These are phyloP conservation scores for Crossocerus cetratus DNA, from an alignment of 2,888 invertebrate species.

Conservation along the genomic window DNA sequence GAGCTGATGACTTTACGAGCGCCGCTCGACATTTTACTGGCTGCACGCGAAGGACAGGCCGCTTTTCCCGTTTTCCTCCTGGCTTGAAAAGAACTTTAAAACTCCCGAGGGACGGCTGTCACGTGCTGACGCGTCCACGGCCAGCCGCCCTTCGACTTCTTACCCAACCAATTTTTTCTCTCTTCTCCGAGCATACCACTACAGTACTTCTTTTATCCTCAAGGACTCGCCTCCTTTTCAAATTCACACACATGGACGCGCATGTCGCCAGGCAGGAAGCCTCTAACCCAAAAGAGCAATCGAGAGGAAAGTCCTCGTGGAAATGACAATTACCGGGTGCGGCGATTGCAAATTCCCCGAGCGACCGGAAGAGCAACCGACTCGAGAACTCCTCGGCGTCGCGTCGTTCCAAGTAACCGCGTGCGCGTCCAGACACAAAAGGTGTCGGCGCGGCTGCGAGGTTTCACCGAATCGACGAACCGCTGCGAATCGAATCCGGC, in stretches of 20 bases:
- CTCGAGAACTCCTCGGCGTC: no score
- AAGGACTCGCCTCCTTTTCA: no score
- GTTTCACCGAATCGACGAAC: slow-evolving; percentile 47
- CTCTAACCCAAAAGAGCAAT: slow-evolving; percentile 46
- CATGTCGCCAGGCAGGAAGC: slow-evolving; percentile 12
- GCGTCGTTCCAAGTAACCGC: background rate
- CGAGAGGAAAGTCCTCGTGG: slow-evolving; percentile 60
- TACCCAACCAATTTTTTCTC: background rate
- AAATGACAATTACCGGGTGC: slow-evolving; percentile 59
- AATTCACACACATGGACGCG: no score
- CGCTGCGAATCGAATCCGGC: slow-evolving; percentile 40
- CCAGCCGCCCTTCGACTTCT: background rate
- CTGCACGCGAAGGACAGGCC: slow-evolving; percentile 56
- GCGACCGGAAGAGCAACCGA: slow-evolving; percentile 29
- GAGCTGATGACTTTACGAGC: slow-evolving; percentile 67
- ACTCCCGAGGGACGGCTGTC: slow-evolving; percentile 25
- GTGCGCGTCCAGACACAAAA: background rate
- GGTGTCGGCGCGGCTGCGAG: slow-evolving; percentile 26
- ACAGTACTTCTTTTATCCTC: background rate
- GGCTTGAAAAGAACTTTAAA: slow-evolving; percentile 12
- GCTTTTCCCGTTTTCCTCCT: slow-evolving; percentile 22
- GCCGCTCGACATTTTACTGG: slow-evolving; percentile 42
- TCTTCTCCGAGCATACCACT: background rate
- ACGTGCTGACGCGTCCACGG: slow-evolving; percentile 34
- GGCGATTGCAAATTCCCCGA: slow-evolving; percentile 22